A percentile compares a stretch with the other conserved stretches of the same genome.
Evolutionary conservation across 1,140 invertebrate genomes (phyloP).

Genomic region (Ips nitidus): DNA sequence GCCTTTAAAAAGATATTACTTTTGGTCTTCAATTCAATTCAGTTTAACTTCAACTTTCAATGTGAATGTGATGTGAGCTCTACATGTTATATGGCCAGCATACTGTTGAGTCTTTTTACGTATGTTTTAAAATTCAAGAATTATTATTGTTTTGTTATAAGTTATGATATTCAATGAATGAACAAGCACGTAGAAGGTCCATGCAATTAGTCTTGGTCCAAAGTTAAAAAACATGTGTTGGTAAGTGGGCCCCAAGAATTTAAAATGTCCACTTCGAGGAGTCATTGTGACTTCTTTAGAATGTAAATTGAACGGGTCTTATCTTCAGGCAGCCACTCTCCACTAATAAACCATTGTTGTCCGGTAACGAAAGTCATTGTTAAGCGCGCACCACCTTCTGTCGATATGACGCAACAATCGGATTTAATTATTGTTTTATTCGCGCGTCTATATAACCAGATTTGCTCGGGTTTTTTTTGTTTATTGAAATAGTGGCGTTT

Average conservation of each 20-base stretch:
- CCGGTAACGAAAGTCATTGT: slow-evolving; percentile 49
- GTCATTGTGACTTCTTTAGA: slow-evolving; percentile 47
- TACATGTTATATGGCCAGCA: too few relatives aligned
- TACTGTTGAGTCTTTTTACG: too few relatives aligned
- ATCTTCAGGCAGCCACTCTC: slow-evolving; percentile 47
- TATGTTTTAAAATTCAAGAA: too few relatives aligned
- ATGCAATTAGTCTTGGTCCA: too few relatives aligned
- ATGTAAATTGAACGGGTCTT: slow-evolving; percentile 51
- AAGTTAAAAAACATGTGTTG: slow-evolving; percentile 18
- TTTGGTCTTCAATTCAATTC: too few relatives aligned
- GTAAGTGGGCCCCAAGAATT: slow-evolving; percentile 43
- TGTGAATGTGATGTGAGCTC: too few relatives aligned
- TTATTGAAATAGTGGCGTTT: neutral
- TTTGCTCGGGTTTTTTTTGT: neutral
- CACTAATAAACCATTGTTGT: slow-evolving; percentile 51
- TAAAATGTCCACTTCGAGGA: slow-evolving; percentile 46
- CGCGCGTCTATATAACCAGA: slow-evolving; percentile 21
- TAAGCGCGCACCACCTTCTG: slow-evolving; percentile 35
- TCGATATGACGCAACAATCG: slow-evolving; percentile 25
- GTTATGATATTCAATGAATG: too few relatives aligned
- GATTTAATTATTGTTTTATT: slow-evolving; percentile 34
- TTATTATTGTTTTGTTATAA: too few relatives aligned
- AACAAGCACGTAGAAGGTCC: too few relatives aligned
- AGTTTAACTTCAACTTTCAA: too few relatives aligned
- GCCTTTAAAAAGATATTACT: too few relatives aligned